Base-by-base conservation (phyloP, 1,140 invertebrate species). In the Ylistrum balloti region DNA sequence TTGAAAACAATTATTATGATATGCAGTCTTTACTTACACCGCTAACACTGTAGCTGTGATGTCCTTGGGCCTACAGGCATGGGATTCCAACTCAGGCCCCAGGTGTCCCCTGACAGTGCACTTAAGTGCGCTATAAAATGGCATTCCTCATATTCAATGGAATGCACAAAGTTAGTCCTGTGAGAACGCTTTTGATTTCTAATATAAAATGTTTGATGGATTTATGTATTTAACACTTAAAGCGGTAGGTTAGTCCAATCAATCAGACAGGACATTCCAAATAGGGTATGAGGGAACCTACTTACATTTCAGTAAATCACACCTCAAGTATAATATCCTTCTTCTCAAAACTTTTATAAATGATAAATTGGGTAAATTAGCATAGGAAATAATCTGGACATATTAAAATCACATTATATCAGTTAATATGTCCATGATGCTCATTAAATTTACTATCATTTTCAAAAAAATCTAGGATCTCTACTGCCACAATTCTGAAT, bases 211-310 rank as follows among this genome's bases (percentile, higher is more conserved):
- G 22, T 74, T 28, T 74, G 56, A 74, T 74, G 28, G 28, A 74
- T 74, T 5, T 74, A 74, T n/a, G 56, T 74, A 74, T n/a, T 74
- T 74, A 74, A 74, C 56, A 74, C n/a, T 74, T 74, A 28, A 28
- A n/a, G n/a, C n/a, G 28, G 9, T 28, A 28, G 22, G n/a, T 28
- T 2, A 28, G 56, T 28, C 56, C 56, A 74, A 28, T 28, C 2
- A 74, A 74, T 17, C 28, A 74, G 56, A 74, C 22, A 74, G n/a
- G 22, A 17, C 56, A 74, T 74, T 74, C 56, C 56, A 28, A 9
- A 74, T 5, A 74, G n/a, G 11, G 5, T 1, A 9, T 28, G 22
- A n/a, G n/a, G 13, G 5, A 17, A 28, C 56, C 56, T 5, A 28
- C 9, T n/a, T n/a, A n/a, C n/a, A n/a, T n/a, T n/a, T n/a, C n/a